Percentiles rank a stretch among this genome's conserved stretches.
Conservation (phyloP, 2,888 invertebrate genomes). For the Heteromyza rotundicornis region DNA sequence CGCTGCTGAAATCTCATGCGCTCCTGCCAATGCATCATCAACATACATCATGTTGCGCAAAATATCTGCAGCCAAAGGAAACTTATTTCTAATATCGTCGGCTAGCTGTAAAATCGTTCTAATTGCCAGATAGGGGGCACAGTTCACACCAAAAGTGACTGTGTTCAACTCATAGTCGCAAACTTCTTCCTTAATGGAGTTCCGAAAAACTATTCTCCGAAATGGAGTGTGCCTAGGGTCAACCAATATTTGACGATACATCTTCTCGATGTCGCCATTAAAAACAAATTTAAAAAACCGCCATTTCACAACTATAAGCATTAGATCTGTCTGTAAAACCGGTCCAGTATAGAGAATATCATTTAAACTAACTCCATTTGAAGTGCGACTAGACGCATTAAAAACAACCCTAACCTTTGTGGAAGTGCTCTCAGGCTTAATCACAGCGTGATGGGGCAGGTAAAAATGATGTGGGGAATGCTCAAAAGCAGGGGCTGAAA, state of each 20-base stretch:
- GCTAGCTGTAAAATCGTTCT: conserved; percentile 24
- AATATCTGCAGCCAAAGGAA: conserved; percentile 16
- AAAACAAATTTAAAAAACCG: conserved; percentile 7
- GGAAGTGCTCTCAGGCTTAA: conserved; percentile 7
- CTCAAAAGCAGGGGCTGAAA: background rate
- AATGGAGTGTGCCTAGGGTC: conserved; percentile 10
- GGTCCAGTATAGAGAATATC: conserved; percentile 14
- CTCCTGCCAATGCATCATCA: conserved; percentile 27
- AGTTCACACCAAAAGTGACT: conserved; percentile 31
- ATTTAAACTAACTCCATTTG: conserved; percentile 10
- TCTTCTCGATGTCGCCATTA: conserved; percentile 23
- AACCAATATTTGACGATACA: conserved; percentile 19
- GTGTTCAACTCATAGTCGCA: conserved; percentile 24
- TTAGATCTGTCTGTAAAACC: conserved; percentile 13
- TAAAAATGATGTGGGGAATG: conserved; percentile 6
- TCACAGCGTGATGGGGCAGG: conserved; percentile 17
- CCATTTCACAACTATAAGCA: background rate
- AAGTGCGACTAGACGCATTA: conserved; percentile 19
- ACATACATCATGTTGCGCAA: conserved; percentile 24
- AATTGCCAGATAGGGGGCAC: conserved; percentile 30
- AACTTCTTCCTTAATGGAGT: background rate
- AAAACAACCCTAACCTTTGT: conserved; percentile 22
- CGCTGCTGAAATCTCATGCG: conserved; percentile 18
- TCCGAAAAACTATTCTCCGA: conserved; percentile 30
- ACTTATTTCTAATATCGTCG: conserved; percentile 8